These are phyloP conservation scores for Syngnathus scovelli DNA, from an alignment of 2,113 vertebrate species.

Conservation along the genomic window DNA sequence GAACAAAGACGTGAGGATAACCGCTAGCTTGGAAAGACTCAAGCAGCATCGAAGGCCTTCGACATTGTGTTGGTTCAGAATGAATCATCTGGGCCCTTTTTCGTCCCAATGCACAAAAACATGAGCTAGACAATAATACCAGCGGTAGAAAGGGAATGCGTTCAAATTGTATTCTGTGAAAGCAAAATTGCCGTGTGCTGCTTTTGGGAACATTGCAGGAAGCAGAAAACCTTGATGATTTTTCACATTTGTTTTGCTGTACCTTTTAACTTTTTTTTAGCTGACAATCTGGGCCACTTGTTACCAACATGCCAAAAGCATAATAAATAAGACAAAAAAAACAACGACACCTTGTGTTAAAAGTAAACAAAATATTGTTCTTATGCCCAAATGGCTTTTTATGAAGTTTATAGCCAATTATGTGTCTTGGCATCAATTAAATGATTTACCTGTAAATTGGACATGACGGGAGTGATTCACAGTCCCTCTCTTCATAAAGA, in stretches of 20 bases:
- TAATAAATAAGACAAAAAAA: not conserved
- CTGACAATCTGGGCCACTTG: not conserved
- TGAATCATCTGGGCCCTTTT: not conserved
- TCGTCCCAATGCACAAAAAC: not conserved
- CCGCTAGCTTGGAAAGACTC: not conserved
- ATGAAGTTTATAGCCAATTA: too few relatives aligned
- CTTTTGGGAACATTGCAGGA: not conserved
- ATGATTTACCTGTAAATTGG: slow-evolving; percentile 79
- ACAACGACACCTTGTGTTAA: not conserved
- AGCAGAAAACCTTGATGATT: not conserved
- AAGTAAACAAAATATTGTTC: not conserved
- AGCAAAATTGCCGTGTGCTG: not conserved
- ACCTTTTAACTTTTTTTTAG: not conserved
- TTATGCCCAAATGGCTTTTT: not conserved
- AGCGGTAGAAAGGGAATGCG: not conserved
- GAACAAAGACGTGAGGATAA: not conserved
- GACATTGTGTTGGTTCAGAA: not conserved
- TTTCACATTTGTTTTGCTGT: not conserved
- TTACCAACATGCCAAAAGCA: not conserved
- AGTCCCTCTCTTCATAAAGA: slow-evolving; percentile 91
- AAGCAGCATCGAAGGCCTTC: not conserved
- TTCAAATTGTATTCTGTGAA: not conserved
- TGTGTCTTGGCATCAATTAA: too few relatives aligned
- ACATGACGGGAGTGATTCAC: slow-evolving; percentile 81
- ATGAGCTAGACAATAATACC: not conserved